Evolutionary conservation across 2,888 invertebrate species (phyloP).

Genomic region (Apamea monoglypha): DNA sequence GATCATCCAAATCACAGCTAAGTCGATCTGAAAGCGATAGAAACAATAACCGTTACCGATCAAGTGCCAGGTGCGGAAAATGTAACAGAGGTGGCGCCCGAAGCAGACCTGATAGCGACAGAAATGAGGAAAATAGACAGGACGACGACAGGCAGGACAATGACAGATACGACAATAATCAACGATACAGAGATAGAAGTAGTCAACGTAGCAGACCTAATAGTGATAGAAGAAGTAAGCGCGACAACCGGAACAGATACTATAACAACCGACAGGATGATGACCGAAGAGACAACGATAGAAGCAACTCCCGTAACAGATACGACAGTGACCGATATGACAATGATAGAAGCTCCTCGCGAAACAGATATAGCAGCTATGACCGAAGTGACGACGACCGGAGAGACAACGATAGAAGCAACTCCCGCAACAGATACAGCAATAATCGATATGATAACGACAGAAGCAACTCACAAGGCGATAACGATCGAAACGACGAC

Average conservation of each 20-base stretch:
- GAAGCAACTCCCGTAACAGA: constrained; percentile 6
- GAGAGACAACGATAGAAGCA: not conserved
- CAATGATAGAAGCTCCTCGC: not conserved
- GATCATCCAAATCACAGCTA: constrained; percentile 6
- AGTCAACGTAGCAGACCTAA: constrained; percentile 2
- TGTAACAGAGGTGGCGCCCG: not conserved
- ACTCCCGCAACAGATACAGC: not conserved
- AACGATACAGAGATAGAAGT: not conserved
- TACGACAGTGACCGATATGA: not conserved
- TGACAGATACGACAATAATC: not conserved
- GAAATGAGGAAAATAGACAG: not conserved
- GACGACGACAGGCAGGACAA: not conserved
- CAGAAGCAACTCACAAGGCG: not conserved
- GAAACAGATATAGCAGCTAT: not conserved
- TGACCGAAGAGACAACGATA: not conserved
- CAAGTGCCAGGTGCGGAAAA: not conserved
- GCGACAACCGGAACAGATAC: not conserved
- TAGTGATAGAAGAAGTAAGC: not conserved
- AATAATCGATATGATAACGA: not conserved
- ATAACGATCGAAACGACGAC: constrained; percentile 2
- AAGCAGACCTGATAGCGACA: constrained; percentile 3
- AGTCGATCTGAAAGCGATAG: constrained; percentile 10
- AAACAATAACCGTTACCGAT: constrained; percentile 6
- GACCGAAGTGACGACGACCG: not conserved
- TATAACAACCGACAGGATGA: constrained; percentile 1